phyloP scores from a whole-genome alignment of 1,140 invertebrate species.

The Diprion similis region DNA sequence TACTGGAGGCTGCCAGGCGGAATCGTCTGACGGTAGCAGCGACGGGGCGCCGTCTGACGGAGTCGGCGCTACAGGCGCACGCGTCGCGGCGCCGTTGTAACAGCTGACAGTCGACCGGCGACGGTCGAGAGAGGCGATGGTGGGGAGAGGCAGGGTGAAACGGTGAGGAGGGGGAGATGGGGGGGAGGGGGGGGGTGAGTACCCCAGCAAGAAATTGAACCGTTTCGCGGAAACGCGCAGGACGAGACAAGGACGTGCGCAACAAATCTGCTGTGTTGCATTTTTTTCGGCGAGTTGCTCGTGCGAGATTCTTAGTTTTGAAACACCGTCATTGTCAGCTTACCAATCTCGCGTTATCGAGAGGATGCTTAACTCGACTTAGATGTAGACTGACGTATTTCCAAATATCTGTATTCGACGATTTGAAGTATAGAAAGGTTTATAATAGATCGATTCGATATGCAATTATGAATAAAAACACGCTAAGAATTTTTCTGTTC shows the following conservation, averaged over 20 bases:
- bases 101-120: slow-evolving; percentile 12
- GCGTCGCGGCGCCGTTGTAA: slow-evolving; percentile 37
- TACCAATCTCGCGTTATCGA: too few species aligned
- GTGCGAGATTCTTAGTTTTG: too few species aligned
- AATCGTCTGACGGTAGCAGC: slow-evolving; percentile 48
- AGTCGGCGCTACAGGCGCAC: slow-evolving; percentile 41
- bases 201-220: slow-evolving; percentile 5
- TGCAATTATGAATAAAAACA: too few species aligned
- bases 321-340: too few species aligned
- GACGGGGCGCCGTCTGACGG: slow-evolving; percentile 51
- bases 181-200: neutral
- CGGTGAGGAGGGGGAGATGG: neutral
- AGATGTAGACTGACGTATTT: too few species aligned
- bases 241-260: neutral
- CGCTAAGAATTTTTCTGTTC: too few species aligned
- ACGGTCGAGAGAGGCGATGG: slow-evolving; percentile 17
- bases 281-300: too few species aligned
- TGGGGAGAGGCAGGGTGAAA: slow-evolving; percentile 18
- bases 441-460: too few species aligned
- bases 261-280: neutral
- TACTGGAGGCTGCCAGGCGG: slow-evolving; percentile 46
- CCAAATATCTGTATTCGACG: too few species aligned
- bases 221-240: neutral
- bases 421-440: too few species aligned
- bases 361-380: too few species aligned